A percentile compares a stretch with the other conserved stretches of the same genome.
These are phyloP conservation scores for Phyllotreta striolata DNA, from an alignment of 2,888 invertebrate genomes.

Conservation along the genomic window DNA sequence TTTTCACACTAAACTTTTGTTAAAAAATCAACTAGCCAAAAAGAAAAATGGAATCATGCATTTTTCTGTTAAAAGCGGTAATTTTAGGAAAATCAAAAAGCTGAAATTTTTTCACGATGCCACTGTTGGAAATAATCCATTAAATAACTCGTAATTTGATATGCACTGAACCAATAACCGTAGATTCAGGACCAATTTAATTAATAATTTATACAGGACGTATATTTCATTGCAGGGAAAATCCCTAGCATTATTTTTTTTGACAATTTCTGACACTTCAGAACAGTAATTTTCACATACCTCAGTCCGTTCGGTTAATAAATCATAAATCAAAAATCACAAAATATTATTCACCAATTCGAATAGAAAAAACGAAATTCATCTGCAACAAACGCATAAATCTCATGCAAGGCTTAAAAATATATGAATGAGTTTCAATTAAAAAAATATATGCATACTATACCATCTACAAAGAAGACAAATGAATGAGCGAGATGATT, in stretches of 20 bases:
- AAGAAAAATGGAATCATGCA: conserved; percentile 7
- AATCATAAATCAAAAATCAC: no score
- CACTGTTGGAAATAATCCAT: conserved; percentile 8
- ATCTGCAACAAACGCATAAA: not conserved
- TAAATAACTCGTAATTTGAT: not conserved
- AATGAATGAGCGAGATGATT: conserved; percentile 10
- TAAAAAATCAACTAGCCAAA: not conserved
- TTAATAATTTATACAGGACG: no score
- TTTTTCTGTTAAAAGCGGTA: conserved; percentile 15
- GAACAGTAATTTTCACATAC: no score
- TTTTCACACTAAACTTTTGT: no score
- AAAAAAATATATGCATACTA: conserved; percentile 23
- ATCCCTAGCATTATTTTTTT: no score
- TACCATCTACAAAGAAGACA: conserved; percentile 26
- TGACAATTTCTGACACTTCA: no score
- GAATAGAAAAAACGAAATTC: not conserved
- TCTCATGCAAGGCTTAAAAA: conserved; percentile 15
- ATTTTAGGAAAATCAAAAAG: conserved; percentile 3
- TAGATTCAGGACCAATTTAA: no score
- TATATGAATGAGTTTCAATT: not conserved
- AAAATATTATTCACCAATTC: not conserved
- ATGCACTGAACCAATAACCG: not conserved
- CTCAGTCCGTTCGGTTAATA: no score
- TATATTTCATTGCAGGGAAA: no score
- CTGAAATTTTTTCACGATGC: conserved; percentile 8